Base-by-base conservation (phyloP, 2,797 vertebrate species). In the Tangara arthus region DNA sequence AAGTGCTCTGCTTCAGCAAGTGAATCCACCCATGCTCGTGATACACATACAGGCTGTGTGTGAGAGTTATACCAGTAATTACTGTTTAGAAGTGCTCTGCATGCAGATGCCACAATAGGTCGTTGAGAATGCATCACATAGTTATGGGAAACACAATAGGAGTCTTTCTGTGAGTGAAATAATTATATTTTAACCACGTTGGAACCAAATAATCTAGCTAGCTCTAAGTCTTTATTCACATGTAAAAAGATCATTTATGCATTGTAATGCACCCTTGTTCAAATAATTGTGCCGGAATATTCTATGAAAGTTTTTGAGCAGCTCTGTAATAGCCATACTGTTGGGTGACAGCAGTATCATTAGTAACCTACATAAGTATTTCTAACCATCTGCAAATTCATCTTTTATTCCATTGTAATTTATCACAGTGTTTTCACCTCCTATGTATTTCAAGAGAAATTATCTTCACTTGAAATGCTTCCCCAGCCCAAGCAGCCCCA, bases 21-120 rank as follows among this genome's bases (percentile, higher is more conserved):
- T 69, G 79, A 94, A 76, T 90, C 69, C 59, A 60, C 28, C n/a
- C 66, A 7, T 91, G 73, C 60, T 70, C 78, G 69, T 83, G 55
- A 63, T 72, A 79, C 49, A 21, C 56, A 49, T 9, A 41, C 37
- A 55, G 34, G 49, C 87, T 66, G 24, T 39, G 22, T 76, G 52
- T 91, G 95, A 96, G 80, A 94, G 84, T 96, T 87, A 86, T 46
- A 82, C 73, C 52, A 90, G 61, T 84, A 89, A 91, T 97, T 82
- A 55, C 72, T 79, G 22, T 77, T 83, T 60, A 72, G 82, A 84
- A 92, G 56, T 91, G 79, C 46, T 92, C 75, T 91, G 94, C 87
- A 92, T 93, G 85, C 85, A 86, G 63, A 92, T 92, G 59, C 50
- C 64, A 89, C 50, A 65, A 53, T 9, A 68, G 65, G 80, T 6